Evolutionary conservation across 2,113 vertebrate genomes (phyloP).

Genomic region (Hippocampus abdominalis): DNA sequence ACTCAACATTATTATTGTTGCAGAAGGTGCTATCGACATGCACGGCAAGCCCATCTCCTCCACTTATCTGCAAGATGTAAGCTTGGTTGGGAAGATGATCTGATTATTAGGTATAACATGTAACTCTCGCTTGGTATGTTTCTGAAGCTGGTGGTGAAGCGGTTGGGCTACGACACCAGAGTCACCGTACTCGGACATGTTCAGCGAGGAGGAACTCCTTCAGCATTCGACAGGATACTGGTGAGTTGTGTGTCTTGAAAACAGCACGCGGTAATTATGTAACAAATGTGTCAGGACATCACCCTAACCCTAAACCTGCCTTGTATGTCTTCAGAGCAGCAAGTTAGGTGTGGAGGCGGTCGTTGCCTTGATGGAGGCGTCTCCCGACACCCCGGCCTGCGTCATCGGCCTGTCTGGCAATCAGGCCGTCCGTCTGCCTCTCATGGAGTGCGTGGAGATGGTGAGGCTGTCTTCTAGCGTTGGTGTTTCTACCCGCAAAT

Average conservation of each 20-base stretch:
- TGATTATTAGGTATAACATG: neutral
- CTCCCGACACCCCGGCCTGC: conserved; percentile 83
- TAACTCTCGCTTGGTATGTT: neutral
- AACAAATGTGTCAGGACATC: neutral
- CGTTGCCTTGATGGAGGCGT: conserved; percentile 85
- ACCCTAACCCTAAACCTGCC: too few relatives aligned
- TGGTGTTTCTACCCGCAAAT: neutral
- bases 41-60: conserved; percentile 84
- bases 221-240: conserved; percentile 88
- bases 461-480: conserved; percentile 58
- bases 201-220: conserved; percentile 90
- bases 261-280: neutral
- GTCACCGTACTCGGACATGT: conserved; percentile 92
- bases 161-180: conserved; percentile 87
- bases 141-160: conserved; percentile 80
- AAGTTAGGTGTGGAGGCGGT: conserved; percentile 93
- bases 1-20: conserved; percentile 90
- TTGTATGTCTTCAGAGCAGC: conserved; percentile 77
- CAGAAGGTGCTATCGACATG: conserved; percentile 85
- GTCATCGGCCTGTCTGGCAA: conserved; percentile 91
- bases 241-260: conserved; percentile 64
- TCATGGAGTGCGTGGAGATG: conserved; percentile 94
- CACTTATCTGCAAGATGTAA: conserved; percentile 85
- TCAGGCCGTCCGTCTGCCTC: conserved; percentile 84
- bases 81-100: conserved; percentile 13